Percentiles rank a stretch among this genome's conserved stretches.
Conservation (phyloP, 2,113 vertebrate genomes). For the Tragelaphus scriptus region DNA sequence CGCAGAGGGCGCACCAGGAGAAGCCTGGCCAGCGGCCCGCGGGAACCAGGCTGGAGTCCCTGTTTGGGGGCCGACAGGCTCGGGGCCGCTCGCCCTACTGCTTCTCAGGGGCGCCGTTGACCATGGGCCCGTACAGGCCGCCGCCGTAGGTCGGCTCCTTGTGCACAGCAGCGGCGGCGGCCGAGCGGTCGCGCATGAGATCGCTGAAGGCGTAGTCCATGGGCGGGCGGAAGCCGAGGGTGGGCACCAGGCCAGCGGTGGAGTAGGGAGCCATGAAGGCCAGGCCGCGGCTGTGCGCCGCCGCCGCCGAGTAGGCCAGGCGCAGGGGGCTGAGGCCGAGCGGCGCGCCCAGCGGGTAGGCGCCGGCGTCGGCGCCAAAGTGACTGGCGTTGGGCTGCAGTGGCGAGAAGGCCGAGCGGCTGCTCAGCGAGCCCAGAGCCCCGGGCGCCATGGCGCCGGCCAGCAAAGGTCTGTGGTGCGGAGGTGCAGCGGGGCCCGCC, state of each 20-base stretch:
- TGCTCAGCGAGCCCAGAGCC: slow-evolving; percentile 88
- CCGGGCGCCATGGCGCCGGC: slow-evolving; percentile 91
- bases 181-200: slow-evolving; percentile 95
- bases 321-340: slow-evolving; percentile 96
- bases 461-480: slow-evolving; percentile 90
- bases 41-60: neutral
- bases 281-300: slow-evolving; percentile 94
- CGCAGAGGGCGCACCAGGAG: neutral
- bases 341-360: slow-evolving; percentile 92
- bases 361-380: slow-evolving; percentile 90
- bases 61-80: neutral
- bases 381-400: slow-evolving; percentile 95
- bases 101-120: slow-evolving; percentile 96
- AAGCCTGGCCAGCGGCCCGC: neutral
- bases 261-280: slow-evolving; percentile 99
- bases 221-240: slow-evolving; percentile 96
- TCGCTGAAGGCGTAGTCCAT: slow-evolving; percentile 99
- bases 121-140: slow-evolving; percentile 94
- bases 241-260: slow-evolving; percentile 95
- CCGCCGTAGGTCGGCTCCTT: slow-evolving; percentile 93
- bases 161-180: slow-evolving; percentile 81
- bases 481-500: slow-evolving; percentile 77
- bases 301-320: slow-evolving; percentile 92
- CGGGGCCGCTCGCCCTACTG: slow-evolving; percentile 80
- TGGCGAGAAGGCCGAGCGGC: slow-evolving; percentile 97